Evolutionary conservation across 2,888 invertebrate genomes (phyloP).

Genomic region (Harpalus rubripes): DNA sequence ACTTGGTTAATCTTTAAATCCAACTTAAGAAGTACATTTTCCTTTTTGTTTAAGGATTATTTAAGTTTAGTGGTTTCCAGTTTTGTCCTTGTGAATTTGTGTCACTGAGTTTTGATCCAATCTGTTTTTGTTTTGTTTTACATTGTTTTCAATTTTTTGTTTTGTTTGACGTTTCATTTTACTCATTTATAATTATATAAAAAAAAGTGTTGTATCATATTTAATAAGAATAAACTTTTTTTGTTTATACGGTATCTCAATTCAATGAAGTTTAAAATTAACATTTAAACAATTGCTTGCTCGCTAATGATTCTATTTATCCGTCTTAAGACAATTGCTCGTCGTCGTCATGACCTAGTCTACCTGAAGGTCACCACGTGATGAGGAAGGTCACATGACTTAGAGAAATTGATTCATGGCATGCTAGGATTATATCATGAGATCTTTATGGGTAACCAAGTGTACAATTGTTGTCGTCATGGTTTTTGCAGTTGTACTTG

Average conservation of each 20-base stretch:
- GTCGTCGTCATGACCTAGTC: neutral
- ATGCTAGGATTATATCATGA: constrained; percentile 6
- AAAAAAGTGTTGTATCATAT: no score
- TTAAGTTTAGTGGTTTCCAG: neutral
- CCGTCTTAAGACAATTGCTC: neutral
- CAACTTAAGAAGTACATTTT: neutral
- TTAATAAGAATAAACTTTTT: no score
- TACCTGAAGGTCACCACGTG: constrained; percentile 1
- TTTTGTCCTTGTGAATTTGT: constrained; percentile 20
- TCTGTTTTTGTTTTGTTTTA: constrained; percentile 8
- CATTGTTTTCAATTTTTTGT: neutral
- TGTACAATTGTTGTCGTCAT: constrained; percentile 39
- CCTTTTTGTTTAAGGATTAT: neutral
- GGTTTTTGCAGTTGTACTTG: constrained; percentile 11
- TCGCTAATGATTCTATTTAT: neutral
- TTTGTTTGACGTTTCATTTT: no score
- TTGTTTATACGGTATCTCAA: no score
- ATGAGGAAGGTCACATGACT: neutral
- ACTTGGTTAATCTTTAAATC: constrained; percentile 1
- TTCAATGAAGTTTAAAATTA: neutral
- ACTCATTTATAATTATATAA: no score
- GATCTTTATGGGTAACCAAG: constrained; percentile 5
- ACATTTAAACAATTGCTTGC: neutral
- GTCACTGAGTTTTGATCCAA: constrained; percentile 25
- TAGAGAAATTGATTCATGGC: constrained; percentile 1